Base-by-base conservation (phyloP, 2,888 invertebrate species). In the Drosophila kokeensis region DNA sequence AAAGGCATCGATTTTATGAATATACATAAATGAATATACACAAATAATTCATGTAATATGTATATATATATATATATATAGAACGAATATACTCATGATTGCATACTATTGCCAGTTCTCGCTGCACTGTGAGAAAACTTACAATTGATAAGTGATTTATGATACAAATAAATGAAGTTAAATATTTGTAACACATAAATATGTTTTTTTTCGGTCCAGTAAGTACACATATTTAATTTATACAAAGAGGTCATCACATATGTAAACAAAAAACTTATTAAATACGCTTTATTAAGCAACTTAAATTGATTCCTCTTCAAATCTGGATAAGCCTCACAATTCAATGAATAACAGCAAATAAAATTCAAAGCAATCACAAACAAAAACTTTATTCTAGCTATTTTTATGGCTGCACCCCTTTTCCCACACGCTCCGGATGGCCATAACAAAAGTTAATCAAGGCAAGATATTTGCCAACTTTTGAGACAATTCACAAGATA, bases 1-100 rank as follows among this genome's bases (percentile, higher is more conserved):
- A 76, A 74, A 69, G 69, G 55, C 40, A 52, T 10, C 36, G 38
- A 50, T 69, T 69, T 62, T 52, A 62, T 61, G 65, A 54, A 69
- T 49, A 68, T 6, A 60, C 11, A 64, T 21, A 40, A 11, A 54
- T 32, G 50, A 53, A 42, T 11, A 21, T 32, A 10, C 32, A 32
- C 32, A 36, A 15, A 36, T 36, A 36, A 40, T n/a, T 68, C 60
- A 66, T 13, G 60, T 15, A n/a, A 62, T 27, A 53, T 13, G 52
- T 24, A 58, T 42, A 18, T n/a, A 58, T 21, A 29, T 34, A 21
- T 21, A n/a, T 21, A 49, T 13, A 58, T 27, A 50, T 52, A 36
- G 40, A 42, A 40, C 30, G 55, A 63, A 73, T 60, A 27, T 24
- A 49, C 60, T 60, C 55, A 24, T 49, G 36, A 57, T 53, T 68